Evolutionary conservation across 2,113 vertebrate species (phyloP), one percentile per base, ranked within the genome.

Genomic region (Gadus chalcogrammus): DNA sequence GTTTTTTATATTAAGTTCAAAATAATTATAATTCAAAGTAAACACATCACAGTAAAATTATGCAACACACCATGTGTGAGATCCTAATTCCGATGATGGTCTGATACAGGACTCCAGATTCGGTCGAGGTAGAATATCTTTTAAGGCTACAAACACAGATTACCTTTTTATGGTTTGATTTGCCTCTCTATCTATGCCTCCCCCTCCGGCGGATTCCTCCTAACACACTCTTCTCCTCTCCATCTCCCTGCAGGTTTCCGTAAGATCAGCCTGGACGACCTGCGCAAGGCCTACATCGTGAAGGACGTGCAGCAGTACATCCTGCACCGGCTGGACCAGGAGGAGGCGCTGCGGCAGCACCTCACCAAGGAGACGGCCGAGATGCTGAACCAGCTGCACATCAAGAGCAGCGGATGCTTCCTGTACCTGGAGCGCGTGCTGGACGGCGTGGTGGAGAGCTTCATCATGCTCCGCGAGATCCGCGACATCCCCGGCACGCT

Each of bases 221-320:
- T 60, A 68, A 73, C 73, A 59, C 48, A 38, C 56, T 69, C 12
- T 74, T 76, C 20, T 28, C 72, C 38, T 55, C 3, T 85, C 76
- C 38, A 1, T 18, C 56, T 59, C 60, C 52, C 52, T 79, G 16
- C 72, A 99, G 97, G 97, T 78, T 99, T 99, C 84, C 92, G 96
- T 65, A 99, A 99, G 87, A 97, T 99, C 87, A 99, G 96, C 81
- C 91, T 99, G 13, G 97, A 99, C 28, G 97, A 99, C 84, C 94
- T 99, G 1, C 94, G 97, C 2, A 99, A 97, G 79, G 97, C 97
- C 1, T 97, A 98, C 64, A 97, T 99, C 1, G 97, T 99, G 60
- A 99, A 99, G 85, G 97, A 99, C 52, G 96, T 99, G 8, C 97
- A 99, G 5, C 97, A 98, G 71, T 99, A 99, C 78, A 99, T 99